Evolutionary conservation across 2,888 invertebrate species (phyloP).

Genomic region (Fragum sueziense): DNA sequence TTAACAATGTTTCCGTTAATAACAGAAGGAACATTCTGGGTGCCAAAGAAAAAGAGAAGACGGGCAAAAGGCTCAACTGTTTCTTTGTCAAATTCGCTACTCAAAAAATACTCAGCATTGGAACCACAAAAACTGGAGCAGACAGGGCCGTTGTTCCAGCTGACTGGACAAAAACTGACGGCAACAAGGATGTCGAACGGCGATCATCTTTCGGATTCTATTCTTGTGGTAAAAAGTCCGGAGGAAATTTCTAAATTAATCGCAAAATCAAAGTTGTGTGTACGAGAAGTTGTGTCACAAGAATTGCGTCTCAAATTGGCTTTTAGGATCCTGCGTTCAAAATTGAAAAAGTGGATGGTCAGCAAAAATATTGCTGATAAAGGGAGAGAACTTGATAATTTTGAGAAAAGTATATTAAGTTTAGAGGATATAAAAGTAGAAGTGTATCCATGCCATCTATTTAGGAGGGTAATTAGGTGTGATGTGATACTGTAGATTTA

Average conservation of each 20-base stretch:
- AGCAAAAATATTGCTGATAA: not conserved
- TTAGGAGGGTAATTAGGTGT: conserved; percentile 2
- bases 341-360: conserved; percentile 11
- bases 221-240: conserved; percentile 3
- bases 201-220: conserved; percentile 3
- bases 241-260: not conserved
- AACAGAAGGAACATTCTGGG: conserved; percentile 19
- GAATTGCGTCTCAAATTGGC: not conserved
- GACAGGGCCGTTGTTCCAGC: conserved; percentile 48
- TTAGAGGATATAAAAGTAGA: conserved; percentile 7
- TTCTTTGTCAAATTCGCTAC: not conserved
- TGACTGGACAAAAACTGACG: conserved; percentile 61
- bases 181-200: conserved; percentile 41
- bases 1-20: conserved; percentile 31
- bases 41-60: conserved; percentile 26
- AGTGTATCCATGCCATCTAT: conserved; percentile 19
- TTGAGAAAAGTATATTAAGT: conserved; percentile 2
- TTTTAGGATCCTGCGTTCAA: conserved; percentile 1
- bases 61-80: conserved; percentile 11
- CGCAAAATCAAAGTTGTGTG: not conserved
- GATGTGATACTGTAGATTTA: not conserved
- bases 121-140: conserved; percentile 36
- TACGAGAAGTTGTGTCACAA: not conserved
- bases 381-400: not conserved
- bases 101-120: conserved; percentile 14